phyloP scores from a whole-genome alignment of 2,888 invertebrate species.

The Leptothorax acervorum region DNA sequence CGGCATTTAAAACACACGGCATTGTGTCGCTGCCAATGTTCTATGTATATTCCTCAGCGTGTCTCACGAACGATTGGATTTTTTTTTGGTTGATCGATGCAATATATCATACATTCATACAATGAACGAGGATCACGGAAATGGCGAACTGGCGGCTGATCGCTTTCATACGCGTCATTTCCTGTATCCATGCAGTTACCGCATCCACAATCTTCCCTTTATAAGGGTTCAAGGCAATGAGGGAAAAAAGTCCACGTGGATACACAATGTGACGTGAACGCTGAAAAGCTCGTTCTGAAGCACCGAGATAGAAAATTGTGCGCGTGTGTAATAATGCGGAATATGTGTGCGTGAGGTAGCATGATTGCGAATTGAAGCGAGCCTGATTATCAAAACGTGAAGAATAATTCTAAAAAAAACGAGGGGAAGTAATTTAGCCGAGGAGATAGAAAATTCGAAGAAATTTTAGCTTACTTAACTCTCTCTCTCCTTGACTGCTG shows the following conservation, averaged over 20 bases:
- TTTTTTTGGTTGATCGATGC: slow-evolving; percentile 25
- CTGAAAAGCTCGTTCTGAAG: slow-evolving; percentile 29
- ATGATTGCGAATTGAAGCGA: slow-evolving; percentile 7
- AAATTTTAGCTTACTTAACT: not conserved
- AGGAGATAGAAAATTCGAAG: not conserved
- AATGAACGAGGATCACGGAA: slow-evolving; percentile 21
- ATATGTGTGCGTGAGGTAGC: not conserved
- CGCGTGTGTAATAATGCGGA: slow-evolving; percentile 14
- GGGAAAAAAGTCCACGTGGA: slow-evolving; percentile 16
- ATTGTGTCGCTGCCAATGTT: slow-evolving; percentile 3
- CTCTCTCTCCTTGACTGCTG: no score
- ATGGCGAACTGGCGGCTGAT: slow-evolving; percentile 16
- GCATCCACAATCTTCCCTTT: slow-evolving; percentile 16
- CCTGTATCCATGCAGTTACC: slow-evolving; percentile 22
- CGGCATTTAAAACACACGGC: slow-evolving; percentile 7
- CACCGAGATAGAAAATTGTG: slow-evolving; percentile 44
- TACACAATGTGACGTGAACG: slow-evolving; percentile 27
- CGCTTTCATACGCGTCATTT: slow-evolving; percentile 43
- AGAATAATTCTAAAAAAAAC: not conserved
- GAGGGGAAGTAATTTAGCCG: not conserved
- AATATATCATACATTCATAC: slow-evolving; percentile 24
- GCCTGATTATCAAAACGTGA: not conserved
- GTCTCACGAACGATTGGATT: slow-evolving; percentile 26
- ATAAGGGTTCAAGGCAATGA: not conserved
- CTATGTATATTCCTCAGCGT: slow-evolving; percentile 33